These are phyloP conservation scores for Sialia sialis DNA, from an alignment of 2,113 vertebrate genomes.

Conservation along the genomic window DNA sequence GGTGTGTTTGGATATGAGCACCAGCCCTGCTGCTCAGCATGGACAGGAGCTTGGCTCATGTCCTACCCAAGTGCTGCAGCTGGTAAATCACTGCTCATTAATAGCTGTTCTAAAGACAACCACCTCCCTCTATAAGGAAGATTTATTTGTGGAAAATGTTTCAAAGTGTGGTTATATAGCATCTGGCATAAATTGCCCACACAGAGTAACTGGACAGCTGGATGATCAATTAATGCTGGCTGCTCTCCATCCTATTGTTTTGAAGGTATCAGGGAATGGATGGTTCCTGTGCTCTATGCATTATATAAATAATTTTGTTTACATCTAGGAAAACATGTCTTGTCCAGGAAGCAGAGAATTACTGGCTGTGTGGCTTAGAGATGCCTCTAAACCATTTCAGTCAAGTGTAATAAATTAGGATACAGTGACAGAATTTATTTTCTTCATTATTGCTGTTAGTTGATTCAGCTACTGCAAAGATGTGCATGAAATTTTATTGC, in stretches of 20 bases:
- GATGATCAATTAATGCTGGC: slow-evolving; percentile 36
- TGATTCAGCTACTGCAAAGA: not conserved
- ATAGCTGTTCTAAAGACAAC: not conserved
- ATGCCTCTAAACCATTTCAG: slow-evolving; percentile 18
- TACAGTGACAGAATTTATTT: slow-evolving; percentile 12
- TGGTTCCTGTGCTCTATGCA: not conserved
- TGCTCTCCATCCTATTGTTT: slow-evolving; percentile 30
- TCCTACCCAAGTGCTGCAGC: not conserved
- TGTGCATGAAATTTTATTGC: slow-evolving; percentile 1
- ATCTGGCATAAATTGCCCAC: slow-evolving; percentile 37
- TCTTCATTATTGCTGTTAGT: not conserved
- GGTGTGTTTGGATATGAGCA: not conserved
- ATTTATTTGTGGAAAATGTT: slow-evolving; percentile 46
- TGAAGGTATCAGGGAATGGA: not conserved
- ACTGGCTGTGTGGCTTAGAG: not conserved
- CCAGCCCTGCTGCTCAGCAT: not conserved
- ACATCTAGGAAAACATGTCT: not conserved
- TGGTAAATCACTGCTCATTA: not conserved
- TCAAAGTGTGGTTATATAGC: not conserved
- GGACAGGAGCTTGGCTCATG: not conserved
- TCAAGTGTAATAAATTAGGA: slow-evolving; percentile 16
- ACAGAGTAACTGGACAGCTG: not conserved
- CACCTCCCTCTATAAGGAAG: not conserved
- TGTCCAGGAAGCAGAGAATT: not conserved
- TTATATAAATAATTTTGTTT: slow-evolving; percentile 44